Percentiles rank a stretch among this genome's conserved stretches.
Conservation (phyloP, 2,888 invertebrate species). For the Orthonevra nobilis region DNA sequence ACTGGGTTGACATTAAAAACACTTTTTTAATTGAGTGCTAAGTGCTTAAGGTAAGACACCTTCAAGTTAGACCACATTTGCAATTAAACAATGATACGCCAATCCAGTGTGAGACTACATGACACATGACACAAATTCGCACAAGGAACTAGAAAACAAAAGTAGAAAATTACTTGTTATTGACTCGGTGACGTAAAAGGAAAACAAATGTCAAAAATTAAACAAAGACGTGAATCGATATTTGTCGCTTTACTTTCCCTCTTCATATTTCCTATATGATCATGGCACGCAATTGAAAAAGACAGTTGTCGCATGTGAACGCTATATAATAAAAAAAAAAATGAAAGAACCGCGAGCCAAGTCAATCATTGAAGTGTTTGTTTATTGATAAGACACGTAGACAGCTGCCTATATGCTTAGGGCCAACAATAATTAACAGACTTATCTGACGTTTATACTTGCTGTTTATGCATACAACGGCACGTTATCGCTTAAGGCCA, state of each 20-base stretch:
- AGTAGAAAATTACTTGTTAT: background rate
- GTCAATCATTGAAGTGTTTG: conserved; percentile 11
- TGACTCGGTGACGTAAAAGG: background rate
- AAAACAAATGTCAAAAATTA: conserved; percentile 28
- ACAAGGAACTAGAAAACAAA: no score
- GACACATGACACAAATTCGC: background rate
- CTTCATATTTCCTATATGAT: background rate
- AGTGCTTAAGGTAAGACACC: conserved; percentile 11
- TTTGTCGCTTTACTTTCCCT: background rate
- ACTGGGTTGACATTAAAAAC: conserved; percentile 6
- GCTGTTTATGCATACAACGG: background rate
- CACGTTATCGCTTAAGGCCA: background rate
- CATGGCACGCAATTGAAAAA: background rate
- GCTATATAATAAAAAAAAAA: conserved; percentile 1
- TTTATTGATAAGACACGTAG: conserved; percentile 12
- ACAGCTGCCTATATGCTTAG: conserved; percentile 7
- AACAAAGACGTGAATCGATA: conserved; percentile 8
- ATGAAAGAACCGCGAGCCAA: background rate
- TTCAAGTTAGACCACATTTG: conserved; percentile 15
- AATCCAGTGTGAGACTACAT: conserved; percentile 7
- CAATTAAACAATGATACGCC: conserved; percentile 2
- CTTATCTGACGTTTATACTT: conserved; percentile 36
- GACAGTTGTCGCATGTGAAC: no score
- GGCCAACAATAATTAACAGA: conserved; percentile 27
- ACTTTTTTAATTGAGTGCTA: conserved; percentile 9